phyloP scores from a whole-genome alignment of 2,113 vertebrate species.

The Pagrus major region DNA sequence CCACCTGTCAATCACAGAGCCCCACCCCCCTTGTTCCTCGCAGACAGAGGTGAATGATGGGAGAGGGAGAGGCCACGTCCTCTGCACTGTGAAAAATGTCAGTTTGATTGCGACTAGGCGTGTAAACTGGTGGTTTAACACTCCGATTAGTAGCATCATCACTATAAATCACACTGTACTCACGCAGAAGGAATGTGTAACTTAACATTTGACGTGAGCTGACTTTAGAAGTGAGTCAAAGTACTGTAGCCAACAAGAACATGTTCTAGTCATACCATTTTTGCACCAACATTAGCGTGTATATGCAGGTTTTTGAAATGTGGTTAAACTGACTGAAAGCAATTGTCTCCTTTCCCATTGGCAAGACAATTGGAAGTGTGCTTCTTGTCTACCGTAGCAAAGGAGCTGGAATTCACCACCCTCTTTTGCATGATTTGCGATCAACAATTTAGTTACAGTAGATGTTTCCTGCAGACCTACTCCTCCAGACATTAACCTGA shows the following conservation, averaged over 20 bases:
- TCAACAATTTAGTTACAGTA: too few species aligned
- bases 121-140: not conserved
- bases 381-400: not conserved
- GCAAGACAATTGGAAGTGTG: not conserved
- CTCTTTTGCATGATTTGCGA: not conserved
- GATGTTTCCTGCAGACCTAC: not conserved
- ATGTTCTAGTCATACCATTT: too few species aligned
- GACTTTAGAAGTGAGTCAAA: not conserved
- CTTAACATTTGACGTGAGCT: not conserved
- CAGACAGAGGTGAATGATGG: conserved; percentile 28
- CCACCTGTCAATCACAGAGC: conserved; percentile 49
- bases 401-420: not conserved
- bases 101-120: not conserved
- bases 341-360: too few species aligned
- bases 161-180: not conserved
- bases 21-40: not conserved
- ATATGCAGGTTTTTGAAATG: too few species aligned
- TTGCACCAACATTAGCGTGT: too few species aligned
- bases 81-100: not conserved
- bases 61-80: not conserved
- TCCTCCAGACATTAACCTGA: not conserved
- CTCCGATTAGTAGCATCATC: not conserved
- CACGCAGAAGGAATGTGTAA: not conserved
- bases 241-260: not conserved
- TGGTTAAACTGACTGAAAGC: too few species aligned